Percentiles rank a stretch among this genome's conserved stretches.
Conservation (phyloP, 2,797 vertebrate genomes). For the Dromococcyx pavoninus region DNA sequence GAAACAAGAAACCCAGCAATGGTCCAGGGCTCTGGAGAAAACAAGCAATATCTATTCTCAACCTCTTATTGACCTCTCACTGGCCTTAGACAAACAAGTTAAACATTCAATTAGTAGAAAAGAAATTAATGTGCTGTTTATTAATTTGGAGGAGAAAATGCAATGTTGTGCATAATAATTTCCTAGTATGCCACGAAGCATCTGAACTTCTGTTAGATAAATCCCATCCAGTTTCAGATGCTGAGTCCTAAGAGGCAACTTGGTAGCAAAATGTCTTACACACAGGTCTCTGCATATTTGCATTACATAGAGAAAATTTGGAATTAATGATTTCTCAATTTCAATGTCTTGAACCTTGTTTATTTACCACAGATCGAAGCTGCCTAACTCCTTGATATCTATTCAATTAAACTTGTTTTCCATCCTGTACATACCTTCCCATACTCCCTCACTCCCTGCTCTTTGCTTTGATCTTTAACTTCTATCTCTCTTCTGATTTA, state of each 20-base stretch:
- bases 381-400: background rate
- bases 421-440: background rate
- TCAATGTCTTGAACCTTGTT: background rate
- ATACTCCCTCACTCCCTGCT: background rate
- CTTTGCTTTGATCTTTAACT: conserved; percentile 16
- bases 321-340: background rate
- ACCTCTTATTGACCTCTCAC: conserved; percentile 47
- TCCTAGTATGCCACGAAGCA: background rate
- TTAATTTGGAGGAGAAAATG: conserved; percentile 48
- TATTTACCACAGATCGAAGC: background rate
- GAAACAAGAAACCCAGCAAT: background rate
- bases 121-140: conserved; percentile 38
- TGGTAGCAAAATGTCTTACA: background rate
- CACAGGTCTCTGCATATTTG: background rate
- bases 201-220: conserved; percentile 12
- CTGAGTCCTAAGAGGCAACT: background rate
- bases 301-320: background rate
- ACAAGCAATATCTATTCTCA: conserved; percentile 35
- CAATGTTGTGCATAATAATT: conserved; percentile 27
- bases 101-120: conserved; percentile 64
- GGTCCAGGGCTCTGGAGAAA: conserved; percentile 41
- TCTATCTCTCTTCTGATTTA: background rate
- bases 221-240: background rate
- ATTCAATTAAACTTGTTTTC: background rate
- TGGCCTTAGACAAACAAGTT: conserved; percentile 63